Evolutionary conservation across 2,888 invertebrate species (phyloP), one percentile per base, ranked within the genome.

Genomic region (Minunthozetes semirufus): DNA sequence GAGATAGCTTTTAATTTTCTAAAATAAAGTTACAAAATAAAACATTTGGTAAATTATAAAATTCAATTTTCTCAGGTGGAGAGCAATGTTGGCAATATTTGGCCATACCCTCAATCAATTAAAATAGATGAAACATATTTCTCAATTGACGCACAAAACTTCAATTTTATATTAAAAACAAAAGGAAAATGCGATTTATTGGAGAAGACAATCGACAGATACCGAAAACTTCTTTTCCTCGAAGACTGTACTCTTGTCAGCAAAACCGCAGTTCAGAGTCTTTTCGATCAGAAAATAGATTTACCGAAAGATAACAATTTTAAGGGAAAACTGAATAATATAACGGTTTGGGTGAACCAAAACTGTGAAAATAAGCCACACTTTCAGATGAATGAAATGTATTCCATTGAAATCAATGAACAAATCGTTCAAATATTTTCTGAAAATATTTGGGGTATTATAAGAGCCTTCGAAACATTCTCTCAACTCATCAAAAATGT

Each of bases 401-500:
- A 90, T 91, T 85, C 81, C 78, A 80, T 83, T 38, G 80, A 81
- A 74, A 78, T 80, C 0, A 80, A 80, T 15, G 81, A 81, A 13
- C 80, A 79, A 1, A 76, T 79, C 79, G 25, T 78, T 85, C 25
- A n/a, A n/a, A n/a, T n/a, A n/a, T 78, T 79, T 25, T 81, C 72
- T 2, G 38, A 71, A n/a, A 19, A 33, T 15, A 81, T 92, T 78
- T 95, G 94, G 94, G 94, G 94, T 50, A 86, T 89, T 71, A 82
- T 95, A 56, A 86, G 93, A 80, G 95, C 92, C 0, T 84, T 96
- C 78, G 94, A 95, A 83, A 90, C 92, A 0, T 91, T 94, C 82
- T 88, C 90, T 4, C 95, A 96, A 80, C 83, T 93, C 15, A 83
- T 91, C 33, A 85, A 85, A 79, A 68, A 68, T 29, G 81, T 81